phyloP scores from a whole-genome alignment of 2,888 invertebrate genomes.

The Melanotus villosus region DNA sequence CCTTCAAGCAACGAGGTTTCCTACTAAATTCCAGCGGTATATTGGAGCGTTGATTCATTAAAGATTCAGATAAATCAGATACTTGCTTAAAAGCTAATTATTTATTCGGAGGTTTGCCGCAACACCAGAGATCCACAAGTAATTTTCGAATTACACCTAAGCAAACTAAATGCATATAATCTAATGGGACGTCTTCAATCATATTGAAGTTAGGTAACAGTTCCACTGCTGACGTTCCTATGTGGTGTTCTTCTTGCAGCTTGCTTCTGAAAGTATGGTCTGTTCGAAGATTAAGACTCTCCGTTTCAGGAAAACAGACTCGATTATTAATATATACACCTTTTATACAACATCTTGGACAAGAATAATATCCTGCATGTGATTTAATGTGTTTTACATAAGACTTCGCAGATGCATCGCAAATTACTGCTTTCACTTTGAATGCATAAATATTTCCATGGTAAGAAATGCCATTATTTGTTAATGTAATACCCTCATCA shows the following conservation, averaged over 20 bases:
- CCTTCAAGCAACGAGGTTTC: slow-evolving; percentile 41
- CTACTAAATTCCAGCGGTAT: slow-evolving; percentile 40
- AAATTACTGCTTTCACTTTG: too few species aligned
- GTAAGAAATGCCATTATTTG: not conserved
- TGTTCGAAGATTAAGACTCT: slow-evolving; percentile 14
- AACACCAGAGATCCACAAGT: too few species aligned
- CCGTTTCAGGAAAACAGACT: slow-evolving; percentile 8
- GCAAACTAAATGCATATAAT: too few species aligned
- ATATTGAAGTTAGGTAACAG: too few species aligned
- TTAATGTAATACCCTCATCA: slow-evolving; percentile 23
- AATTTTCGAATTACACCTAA: too few species aligned
- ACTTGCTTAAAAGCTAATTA: not conserved
- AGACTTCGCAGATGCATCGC: too few species aligned
- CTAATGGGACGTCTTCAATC: too few species aligned
- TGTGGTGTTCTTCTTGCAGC: too few species aligned
- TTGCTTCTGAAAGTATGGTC: slow-evolving; percentile 20
- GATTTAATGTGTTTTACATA: too few species aligned
- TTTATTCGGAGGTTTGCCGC: slow-evolving; percentile 1
- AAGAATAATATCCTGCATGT: slow-evolving; percentile 35
- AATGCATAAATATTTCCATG: slow-evolving; percentile 18
- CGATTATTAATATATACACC: slow-evolving; percentile 31
- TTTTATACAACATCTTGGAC: slow-evolving; percentile 26
- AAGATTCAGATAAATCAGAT: not conserved
- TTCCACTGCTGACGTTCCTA: too few species aligned
- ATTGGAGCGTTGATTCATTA: slow-evolving; percentile 5